Evolutionary conservation across 2,797 vertebrate genomes (phyloP), one percentile per base, ranked within the genome.

Genomic region (Danio aesculapii): DNA sequence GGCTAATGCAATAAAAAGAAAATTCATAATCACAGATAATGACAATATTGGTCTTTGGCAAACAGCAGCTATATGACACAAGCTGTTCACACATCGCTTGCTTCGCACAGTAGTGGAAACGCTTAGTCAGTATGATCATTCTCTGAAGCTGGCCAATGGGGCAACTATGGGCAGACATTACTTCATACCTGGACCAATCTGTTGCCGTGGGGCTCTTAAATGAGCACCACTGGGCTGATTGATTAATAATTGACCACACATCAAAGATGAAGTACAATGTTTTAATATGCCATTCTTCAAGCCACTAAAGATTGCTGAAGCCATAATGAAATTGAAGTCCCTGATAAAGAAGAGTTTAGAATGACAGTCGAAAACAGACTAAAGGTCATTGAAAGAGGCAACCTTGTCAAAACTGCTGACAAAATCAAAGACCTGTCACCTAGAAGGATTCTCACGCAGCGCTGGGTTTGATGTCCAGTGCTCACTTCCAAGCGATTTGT

Each of bases 221-320:
- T 70, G 71, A 80, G 57, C 46, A 44, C 43, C 44, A 41, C 73
- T 80, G 81, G 14, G 67, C 44, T 71, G 41, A 78, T 86, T 88
- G 74, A 83, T 81, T 78, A 89, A 90, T 80, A 44, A 86, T 90
- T 91, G 83, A 88, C 69, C 10, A 53, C 57, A 66, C 17, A 64
- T 83, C 19, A 84, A 73, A 81, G 21, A 79, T 44, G 21, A 30
- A 2, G 5, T 0, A 1, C 39, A 43, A 66, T 57, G 10, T 10
- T 67, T 55, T 63, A 77, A 59, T 30, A 14, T 21, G 8, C 13
- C 69, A 8, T 70, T 62, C 21, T 63, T n/a, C 19, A 78, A 55
- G 49, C 13, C 49, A 76, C 71, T 77, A 78, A 66, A 49, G 83
- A 79, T 76, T 62, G 46, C 46, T 47, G 41, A 78, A 58, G 46